phyloP scores from a whole-genome alignment of 2,113 vertebrate genomes.

The Osmerus eperlanus region DNA sequence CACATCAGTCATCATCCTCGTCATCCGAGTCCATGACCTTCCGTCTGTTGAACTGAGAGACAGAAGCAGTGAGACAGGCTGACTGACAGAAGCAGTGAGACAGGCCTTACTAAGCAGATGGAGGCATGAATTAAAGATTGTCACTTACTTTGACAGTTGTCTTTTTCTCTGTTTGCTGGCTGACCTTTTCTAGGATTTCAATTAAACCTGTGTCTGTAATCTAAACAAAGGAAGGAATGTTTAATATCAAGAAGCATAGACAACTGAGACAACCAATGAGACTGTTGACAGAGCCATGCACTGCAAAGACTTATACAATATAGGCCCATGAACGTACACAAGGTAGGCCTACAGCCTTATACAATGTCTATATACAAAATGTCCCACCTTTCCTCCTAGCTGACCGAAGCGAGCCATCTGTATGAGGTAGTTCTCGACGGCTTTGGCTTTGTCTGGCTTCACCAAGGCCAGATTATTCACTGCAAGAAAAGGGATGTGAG shows the following conservation, averaged over 20 bases:
- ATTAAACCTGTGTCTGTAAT: constrained; percentile 93
- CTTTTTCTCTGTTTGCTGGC: constrained; percentile 95
- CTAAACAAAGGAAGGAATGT: constrained; percentile 59
- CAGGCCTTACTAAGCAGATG: background rate
- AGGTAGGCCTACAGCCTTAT: background rate
- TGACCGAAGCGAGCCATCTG: constrained; percentile 93
- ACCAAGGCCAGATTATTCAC: constrained; percentile 97
- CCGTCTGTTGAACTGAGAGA: constrained; percentile 89
- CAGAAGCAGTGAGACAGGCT: background rate
- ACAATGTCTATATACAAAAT: background rate
- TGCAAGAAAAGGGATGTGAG: constrained; percentile 54
- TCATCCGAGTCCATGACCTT: constrained; percentile 98
- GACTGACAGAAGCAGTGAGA: background rate
- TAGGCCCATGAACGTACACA: background rate
- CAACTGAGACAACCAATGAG: constrained; percentile 10
- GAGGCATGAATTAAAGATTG: background rate
- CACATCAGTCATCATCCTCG: constrained; percentile 76
- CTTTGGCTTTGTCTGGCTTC: constrained; percentile 96
- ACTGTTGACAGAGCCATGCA: background rate
- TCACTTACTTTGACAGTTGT: constrained; percentile 89
- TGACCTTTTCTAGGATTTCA: constrained; percentile 98
- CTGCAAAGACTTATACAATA: background rate
- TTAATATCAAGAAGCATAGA: background rate
- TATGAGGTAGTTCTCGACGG: constrained; percentile 97
- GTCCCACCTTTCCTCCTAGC: constrained; percentile 87